Conservation (phyloP, 2,113 vertebrate genomes). For the Sakesphorus luctuosus region DNA sequence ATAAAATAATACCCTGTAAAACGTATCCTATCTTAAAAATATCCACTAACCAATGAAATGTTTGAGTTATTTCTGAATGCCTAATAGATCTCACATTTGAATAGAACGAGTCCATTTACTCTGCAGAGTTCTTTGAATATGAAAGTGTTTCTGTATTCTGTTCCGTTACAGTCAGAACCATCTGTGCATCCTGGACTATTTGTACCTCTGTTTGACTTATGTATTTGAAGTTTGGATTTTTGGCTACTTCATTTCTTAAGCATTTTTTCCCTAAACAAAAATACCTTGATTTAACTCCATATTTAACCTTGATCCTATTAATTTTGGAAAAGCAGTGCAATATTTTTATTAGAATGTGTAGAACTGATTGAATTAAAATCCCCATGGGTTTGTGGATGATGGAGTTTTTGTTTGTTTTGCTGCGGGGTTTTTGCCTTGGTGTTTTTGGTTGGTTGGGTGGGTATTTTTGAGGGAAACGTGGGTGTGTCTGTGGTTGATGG, state of each 20-base stretch:
- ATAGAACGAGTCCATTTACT: background rate
- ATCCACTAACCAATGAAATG: background rate
- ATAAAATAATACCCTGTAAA: background rate
- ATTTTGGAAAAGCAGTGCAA: background rate
- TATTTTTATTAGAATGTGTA: background rate
- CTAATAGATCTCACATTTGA: background rate
- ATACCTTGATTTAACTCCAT: background rate
- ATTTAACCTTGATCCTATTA: background rate
- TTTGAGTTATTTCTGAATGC: background rate
- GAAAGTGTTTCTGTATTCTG: background rate
- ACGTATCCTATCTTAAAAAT: background rate
- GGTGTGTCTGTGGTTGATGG: background rate
- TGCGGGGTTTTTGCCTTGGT: background rate
- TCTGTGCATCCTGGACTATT: background rate
- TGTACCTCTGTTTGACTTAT: background rate
- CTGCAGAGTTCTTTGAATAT: background rate
- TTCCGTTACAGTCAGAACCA: background rate
- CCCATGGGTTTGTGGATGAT: background rate
- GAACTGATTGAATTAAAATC: slow-evolving; percentile 7
- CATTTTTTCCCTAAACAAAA: background rate
- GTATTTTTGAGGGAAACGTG: background rate
- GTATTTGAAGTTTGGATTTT: background rate
- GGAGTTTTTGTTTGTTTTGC: background rate
- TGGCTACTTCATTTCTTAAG: background rate
- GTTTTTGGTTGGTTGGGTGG: background rate